Evolutionary conservation across 2,888 invertebrate species (phyloP), one percentile per base, ranked within the genome.

Genomic region (Rapana venosa): DNA sequence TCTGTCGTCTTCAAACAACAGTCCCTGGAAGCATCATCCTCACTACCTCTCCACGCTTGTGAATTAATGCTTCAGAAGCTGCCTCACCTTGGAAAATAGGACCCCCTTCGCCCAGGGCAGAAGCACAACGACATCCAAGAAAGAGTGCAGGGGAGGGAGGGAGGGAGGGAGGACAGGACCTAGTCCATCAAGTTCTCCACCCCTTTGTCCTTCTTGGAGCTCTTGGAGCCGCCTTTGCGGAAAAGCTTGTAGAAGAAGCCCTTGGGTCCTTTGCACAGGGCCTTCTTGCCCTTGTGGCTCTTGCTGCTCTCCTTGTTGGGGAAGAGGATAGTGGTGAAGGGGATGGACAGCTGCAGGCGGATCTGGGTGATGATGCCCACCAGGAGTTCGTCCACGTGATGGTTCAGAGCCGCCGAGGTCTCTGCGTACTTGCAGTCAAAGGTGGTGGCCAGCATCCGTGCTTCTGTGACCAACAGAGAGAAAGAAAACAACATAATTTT

Each of bases 401-500:
- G 99, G 96, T 98, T 99, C 95, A 99, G 98, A 35, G 98, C 98
- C 30, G 99, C 99, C 0, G 99, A 99, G 36, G 99, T 98, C 96
- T 99, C 99, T 93, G 98, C 98, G 97, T 98, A 98, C 96, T 99
- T 99, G 90, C 98, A 98, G 93, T 98, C 97, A 96, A 98, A 94
- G 0, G 93, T 93, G 35, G 92, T 91, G 26, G 93, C 93, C 58
- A 93, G 92, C 15, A 93, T 91, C 15, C 92, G 89, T 1, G 93
- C 94, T 36, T 94, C 94, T 94, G 93, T 6, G 91, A 91, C 86
- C 66, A 88, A 81, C 81, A 88, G 47, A 88, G 32, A 90, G 47
- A 88, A 56, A 89, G 13, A 87, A 6, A 90, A 17, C 35, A 83
- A 47, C 22, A 35, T 36, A 26, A 35, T 83, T 15, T 11, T 61